Percentiles rank a stretch among this genome's conserved stretches.
phyloP scores from a whole-genome alignment of 2,888 invertebrate genomes.

The Rhamphomyia laevipes region DNA sequence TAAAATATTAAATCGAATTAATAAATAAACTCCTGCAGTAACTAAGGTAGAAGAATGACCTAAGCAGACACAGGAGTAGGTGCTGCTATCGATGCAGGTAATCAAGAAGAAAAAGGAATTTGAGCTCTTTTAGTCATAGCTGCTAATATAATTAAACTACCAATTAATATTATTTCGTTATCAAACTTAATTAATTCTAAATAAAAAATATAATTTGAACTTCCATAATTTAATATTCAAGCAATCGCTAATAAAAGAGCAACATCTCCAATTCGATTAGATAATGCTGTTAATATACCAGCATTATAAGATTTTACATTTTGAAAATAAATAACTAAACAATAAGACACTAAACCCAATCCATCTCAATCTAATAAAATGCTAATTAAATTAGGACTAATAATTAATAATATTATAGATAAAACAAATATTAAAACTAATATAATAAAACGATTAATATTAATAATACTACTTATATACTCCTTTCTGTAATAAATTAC shows the following conservation, averaged over 20 bases:
- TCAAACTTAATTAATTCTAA: conserved; percentile 40
- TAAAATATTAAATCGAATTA: too few relatives aligned
- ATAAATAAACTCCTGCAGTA: too few relatives aligned
- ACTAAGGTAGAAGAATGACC: too few relatives aligned
- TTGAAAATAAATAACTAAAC: conserved; percentile 45
- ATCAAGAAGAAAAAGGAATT: too few relatives aligned
- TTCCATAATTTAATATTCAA: conserved; percentile 44
- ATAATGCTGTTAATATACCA: conserved; percentile 58
- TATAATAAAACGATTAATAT: conserved; percentile 51
- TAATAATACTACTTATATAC: conserved; percentile 48
- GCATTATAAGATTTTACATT: conserved; percentile 56
- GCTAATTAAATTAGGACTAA: conserved; percentile 55
- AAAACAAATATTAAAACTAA: conserved; percentile 53
- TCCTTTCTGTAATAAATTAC: conserved; percentile 51
- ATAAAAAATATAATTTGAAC: conserved; percentile 45
- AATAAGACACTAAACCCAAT: conserved; percentile 58
- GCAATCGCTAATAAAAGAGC: conserved; percentile 49
- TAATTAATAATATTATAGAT: conserved; percentile 56
- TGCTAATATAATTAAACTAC: too few relatives aligned
- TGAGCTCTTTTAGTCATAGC: too few relatives aligned
- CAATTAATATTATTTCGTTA: conserved; percentile 38
- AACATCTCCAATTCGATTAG: conserved; percentile 64
- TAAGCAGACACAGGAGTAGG: too few relatives aligned
- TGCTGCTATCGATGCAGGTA: too few relatives aligned
- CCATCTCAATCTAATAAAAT: conserved; percentile 65